Evolutionary conservation across 1,140 invertebrate genomes (phyloP).

Genomic region (Drosophila pandora): DNA sequence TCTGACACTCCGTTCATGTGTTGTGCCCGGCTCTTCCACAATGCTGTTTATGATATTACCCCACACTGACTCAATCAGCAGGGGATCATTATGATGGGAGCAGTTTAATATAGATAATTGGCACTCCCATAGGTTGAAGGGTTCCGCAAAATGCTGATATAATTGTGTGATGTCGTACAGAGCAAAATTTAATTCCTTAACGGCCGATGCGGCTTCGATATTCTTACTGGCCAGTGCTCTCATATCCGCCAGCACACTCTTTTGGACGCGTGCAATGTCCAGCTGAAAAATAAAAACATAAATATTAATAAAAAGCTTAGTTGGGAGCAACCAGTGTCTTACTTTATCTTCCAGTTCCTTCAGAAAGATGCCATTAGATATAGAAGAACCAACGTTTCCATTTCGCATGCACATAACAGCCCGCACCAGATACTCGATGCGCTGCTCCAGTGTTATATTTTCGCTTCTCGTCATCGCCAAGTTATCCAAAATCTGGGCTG

Average conservation of each 20-base stretch:
- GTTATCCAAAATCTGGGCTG: conserved; percentile 95
- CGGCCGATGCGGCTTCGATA: conserved; percentile 50
- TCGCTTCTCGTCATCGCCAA: conserved; percentile 92
- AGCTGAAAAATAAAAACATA: conserved; percentile 44
- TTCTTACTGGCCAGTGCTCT: conserved; percentile 42
- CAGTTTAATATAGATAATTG: conserved; percentile 94
- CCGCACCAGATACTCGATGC: conserved; percentile 95
- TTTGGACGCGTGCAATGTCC: conserved; percentile 82
- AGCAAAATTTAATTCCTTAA: conserved; percentile 67
- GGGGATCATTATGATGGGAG: conserved; percentile 91
- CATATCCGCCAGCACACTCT: conserved; percentile 65
- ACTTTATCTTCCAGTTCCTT: conserved; percentile 97
- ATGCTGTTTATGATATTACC: conserved; percentile 89
- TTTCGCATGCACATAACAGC: conserved; percentile 98
- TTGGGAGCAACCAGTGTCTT: conserved; percentile 64
- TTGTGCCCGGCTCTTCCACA: conserved; percentile 83
- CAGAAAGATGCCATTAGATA: conserved; percentile 92
- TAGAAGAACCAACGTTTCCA: conserved; percentile 90
- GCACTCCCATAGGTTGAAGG: conserved; percentile 92
- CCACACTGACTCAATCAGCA: conserved; percentile 92
- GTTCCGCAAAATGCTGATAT: conserved; percentile 93
- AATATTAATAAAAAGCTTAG: conserved; percentile 31
- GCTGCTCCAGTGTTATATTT: conserved; percentile 87
- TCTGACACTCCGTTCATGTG: conserved; percentile 87
- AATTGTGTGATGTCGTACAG: conserved; percentile 86